Percentiles rank a stretch among this genome's conserved stretches.
Evolutionary conservation across 2,888 invertebrate genomes (phyloP).

Genomic region (Eretmocerus hayati): DNA sequence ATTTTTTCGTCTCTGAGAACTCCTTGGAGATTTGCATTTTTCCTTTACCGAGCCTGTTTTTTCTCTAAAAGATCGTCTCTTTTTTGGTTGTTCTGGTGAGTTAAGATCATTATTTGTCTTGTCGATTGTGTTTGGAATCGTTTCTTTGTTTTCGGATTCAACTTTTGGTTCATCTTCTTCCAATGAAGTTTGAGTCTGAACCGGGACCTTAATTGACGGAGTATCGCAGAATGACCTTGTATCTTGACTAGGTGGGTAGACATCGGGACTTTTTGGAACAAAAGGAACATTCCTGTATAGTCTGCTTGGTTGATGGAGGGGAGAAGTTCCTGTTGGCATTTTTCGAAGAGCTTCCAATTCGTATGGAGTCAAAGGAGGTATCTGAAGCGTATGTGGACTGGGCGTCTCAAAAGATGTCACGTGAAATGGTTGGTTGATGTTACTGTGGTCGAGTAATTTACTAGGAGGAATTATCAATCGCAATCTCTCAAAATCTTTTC

Average conservation of each 20-base stretch:
- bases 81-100: constrained; percentile 21
- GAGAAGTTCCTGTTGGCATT: constrained; percentile 25
- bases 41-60: constrained; percentile 23
- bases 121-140: constrained; percentile 8
- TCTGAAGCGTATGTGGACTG: constrained; percentile 36
- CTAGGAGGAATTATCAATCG: constrained; percentile 27
- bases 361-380: constrained; percentile 30
- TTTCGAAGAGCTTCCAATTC: constrained; percentile 30
- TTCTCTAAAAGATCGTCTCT: constrained; percentile 23
- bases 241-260: constrained; percentile 23
- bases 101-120: constrained; percentile 8
- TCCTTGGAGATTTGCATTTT: constrained; percentile 10
- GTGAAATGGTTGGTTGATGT: constrained; percentile 31
- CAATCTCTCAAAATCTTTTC: constrained; percentile 18
- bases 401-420: constrained; percentile 44
- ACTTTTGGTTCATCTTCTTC: constrained; percentile 27
- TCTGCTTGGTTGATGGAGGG: constrained; percentile 24
- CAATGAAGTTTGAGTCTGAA: constrained; percentile 37
- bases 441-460: constrained; percentile 4
- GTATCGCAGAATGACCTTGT: constrained; percentile 28
- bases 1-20: constrained; percentile 27
- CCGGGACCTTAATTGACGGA: constrained; percentile 30
- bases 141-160: neutral
- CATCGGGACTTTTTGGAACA: constrained; percentile 23
- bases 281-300: constrained; percentile 35